Conservation (phyloP, 53 echinoderm and acorn worm genomes). For the Hippasteria phrygiana region DNA sequence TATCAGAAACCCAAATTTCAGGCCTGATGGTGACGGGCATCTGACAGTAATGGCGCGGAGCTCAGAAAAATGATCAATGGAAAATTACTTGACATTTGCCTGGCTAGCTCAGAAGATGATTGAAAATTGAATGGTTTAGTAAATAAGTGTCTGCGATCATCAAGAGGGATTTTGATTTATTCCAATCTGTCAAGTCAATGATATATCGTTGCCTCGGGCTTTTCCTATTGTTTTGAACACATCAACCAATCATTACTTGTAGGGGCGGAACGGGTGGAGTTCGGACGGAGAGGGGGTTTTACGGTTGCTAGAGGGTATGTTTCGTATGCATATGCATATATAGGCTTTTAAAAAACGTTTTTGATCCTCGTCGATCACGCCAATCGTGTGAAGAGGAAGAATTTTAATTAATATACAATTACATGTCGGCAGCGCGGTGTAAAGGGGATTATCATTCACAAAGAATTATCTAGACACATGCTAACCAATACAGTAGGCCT, state of each 20-base stretch:
- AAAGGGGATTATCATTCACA: too few species aligned
- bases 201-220: background rate
- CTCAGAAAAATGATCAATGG: background rate
- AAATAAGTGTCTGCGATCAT: background rate
- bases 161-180: slow-evolving; percentile 16
- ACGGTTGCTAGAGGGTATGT: too few species aligned
- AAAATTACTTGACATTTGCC: slow-evolving; percentile 24
- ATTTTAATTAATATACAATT: too few species aligned
- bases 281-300: too few species aligned
- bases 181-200: slow-evolving; percentile 1
- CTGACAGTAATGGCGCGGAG: background rate
- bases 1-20: background rate
- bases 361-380: too few species aligned
- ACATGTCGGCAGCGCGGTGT: too few species aligned
- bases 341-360: too few species aligned
- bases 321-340: too few species aligned
- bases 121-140: background rate
- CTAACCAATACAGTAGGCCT: too few species aligned
- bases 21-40: background rate
- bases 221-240: background rate
- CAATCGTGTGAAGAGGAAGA: too few species aligned
- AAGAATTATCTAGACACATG: too few species aligned
- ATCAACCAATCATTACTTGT: background rate
- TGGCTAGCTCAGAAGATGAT: background rate
- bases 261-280: too few species aligned